A percentile compares a stretch with the other conserved stretches of the same genome.
Conservation (phyloP, 1,140 invertebrate species). For the Drosophila auraria region DNA sequence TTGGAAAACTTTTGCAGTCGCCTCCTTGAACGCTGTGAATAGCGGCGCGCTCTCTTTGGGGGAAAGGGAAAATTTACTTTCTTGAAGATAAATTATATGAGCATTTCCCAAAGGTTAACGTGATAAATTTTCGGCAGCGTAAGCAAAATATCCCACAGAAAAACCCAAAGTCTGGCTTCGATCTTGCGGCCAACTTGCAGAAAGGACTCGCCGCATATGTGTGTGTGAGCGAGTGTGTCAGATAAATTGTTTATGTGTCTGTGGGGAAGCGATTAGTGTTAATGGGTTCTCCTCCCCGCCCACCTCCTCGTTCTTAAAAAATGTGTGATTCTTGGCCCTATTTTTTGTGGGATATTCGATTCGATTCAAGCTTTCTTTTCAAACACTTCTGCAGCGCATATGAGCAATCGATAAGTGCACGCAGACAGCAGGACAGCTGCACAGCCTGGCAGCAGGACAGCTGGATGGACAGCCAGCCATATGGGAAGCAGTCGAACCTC, state of each 20-base stretch:
- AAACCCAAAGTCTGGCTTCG: slow-evolving; percentile 71
- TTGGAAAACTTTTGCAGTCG: slow-evolving; percentile 62
- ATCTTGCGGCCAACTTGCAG: slow-evolving; percentile 67
- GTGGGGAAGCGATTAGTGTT: slow-evolving; percentile 84
- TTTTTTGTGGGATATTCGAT: slow-evolving; percentile 68
- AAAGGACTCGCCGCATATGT: slow-evolving; percentile 49
- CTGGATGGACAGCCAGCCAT: slow-evolving; percentile 79
- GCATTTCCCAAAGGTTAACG: slow-evolving; percentile 83
- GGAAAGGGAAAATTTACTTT: slow-evolving; percentile 71
- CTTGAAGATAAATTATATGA: slow-evolving; percentile 82
- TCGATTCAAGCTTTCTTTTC: slow-evolving; percentile 67
- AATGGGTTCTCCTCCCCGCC: slow-evolving; percentile 62
- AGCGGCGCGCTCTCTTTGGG: slow-evolving; percentile 15
- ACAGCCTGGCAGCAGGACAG: slow-evolving; percentile 38
- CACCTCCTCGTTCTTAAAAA: slow-evolving; percentile 38
- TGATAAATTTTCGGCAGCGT: slow-evolving; percentile 80
- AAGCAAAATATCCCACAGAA: slow-evolving; percentile 75
- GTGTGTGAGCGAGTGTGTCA: slow-evolving; percentile 53
- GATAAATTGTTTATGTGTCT: slow-evolving; percentile 84
- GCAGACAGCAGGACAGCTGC: slow-evolving; percentile 33
- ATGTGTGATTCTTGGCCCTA: slow-evolving; percentile 76
- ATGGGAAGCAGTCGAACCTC: slow-evolving; percentile 65
- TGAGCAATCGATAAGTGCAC: slow-evolving; percentile 80
- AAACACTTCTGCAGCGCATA: slow-evolving; percentile 67
- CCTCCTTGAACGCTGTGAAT: slow-evolving; percentile 44